Evolutionary conservation across 1,140 invertebrate species (phyloP).

Genomic region (Coelopa frigida): DNA sequence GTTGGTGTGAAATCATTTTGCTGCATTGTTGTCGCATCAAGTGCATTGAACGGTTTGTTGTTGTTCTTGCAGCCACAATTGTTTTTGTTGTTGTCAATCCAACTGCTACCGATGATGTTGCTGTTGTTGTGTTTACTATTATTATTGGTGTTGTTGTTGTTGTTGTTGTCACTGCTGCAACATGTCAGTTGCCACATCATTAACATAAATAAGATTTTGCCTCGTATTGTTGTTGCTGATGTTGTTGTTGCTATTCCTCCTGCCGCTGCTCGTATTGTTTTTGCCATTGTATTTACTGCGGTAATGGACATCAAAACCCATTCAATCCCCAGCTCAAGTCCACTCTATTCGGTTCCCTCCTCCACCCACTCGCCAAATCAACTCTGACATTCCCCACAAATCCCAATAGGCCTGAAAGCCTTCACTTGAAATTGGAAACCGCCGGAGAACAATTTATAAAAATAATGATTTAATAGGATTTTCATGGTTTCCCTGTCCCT

Average conservation of each 20-base stretch:
- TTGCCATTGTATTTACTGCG: no score
- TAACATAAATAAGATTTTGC: constrained; percentile 5
- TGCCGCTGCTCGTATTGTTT: background rate
- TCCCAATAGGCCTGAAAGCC: no score
- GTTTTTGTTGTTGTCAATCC: no score
- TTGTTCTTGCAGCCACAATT: background rate
- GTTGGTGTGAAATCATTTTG: background rate
- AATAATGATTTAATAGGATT: no score
- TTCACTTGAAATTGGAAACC: no score
- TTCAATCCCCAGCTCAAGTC: no score
- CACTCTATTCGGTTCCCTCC: no score
- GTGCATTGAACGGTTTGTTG: constrained; percentile 8
- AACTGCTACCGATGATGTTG: background rate
- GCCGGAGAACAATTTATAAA: no score
- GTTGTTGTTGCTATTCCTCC: background rate
- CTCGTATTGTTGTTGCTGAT: background rate
- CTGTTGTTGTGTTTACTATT: background rate
- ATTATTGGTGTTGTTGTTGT: background rate
- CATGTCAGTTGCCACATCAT: constrained; percentile 5
- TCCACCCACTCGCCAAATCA: no score
- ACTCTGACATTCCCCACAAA: no score
- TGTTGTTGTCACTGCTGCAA: background rate
- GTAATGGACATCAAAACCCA: no score
- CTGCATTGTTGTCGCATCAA: constrained; percentile 8
- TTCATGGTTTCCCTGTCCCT: no score